Percentiles rank a stretch among this genome's conserved stretches.
These are phyloP conservation scores for Anas bernieri DNA, from an alignment of 2,797 vertebrate species.

Conservation along the genomic window DNA sequence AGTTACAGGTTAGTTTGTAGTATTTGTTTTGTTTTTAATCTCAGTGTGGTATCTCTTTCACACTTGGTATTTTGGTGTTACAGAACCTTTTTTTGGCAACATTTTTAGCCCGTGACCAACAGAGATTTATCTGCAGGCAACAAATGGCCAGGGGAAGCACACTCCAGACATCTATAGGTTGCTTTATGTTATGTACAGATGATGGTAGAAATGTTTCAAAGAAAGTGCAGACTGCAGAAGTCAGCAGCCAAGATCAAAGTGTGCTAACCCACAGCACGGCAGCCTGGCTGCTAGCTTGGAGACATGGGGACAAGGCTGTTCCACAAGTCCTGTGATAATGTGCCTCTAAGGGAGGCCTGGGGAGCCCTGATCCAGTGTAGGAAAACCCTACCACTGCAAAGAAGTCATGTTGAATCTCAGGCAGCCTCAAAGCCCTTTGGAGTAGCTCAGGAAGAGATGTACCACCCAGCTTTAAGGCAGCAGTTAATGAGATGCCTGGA, in stretches of 20 bases:
- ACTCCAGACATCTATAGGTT: rapidly evolving
- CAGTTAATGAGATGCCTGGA: neutral
- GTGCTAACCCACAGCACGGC: rapidly evolving
- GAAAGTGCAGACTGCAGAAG: neutral
- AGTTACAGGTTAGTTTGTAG: neutral
- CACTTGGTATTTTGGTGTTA: neutral
- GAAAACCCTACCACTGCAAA: neutral
- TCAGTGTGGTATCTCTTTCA: neutral
- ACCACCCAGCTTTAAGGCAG: neutral
- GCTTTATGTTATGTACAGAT: neutral
- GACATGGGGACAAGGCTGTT: rapidly evolving
- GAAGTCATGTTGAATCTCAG: neutral
- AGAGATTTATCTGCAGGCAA: neutral
- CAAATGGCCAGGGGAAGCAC: neutral
- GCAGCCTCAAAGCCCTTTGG: neutral
- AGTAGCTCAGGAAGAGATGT: neutral
- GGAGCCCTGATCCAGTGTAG: rapidly evolving
- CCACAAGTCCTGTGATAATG: rapidly evolving
- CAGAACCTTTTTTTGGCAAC: neutral
- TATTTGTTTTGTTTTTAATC: neutral
- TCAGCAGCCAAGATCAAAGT: neutral
- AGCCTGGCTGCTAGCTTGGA: neutral
- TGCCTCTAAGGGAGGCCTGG: neutral
- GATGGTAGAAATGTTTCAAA: neutral
- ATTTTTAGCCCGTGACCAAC: neutral